Evolutionary conservation across 2,888 invertebrate species (phyloP).

Genomic region (Conomelus anceps): DNA sequence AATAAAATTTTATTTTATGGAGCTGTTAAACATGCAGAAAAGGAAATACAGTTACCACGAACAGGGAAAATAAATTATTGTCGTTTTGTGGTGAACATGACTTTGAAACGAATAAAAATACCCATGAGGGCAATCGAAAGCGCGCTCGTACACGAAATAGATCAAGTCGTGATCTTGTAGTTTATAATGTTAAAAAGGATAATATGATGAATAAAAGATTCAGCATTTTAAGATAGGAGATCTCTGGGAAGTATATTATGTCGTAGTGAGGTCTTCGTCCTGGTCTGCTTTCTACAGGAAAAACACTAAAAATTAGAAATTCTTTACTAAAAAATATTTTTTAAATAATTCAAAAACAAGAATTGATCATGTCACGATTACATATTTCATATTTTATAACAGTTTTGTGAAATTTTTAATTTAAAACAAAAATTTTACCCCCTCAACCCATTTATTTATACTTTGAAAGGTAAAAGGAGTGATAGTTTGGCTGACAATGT

Average conservation of each 20-base stretch:
- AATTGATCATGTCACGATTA: too few species aligned
- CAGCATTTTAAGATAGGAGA: neutral
- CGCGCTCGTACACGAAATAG: neutral
- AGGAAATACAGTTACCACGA: neutral
- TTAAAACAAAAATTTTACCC: too few species aligned
- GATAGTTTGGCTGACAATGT: too few species aligned
- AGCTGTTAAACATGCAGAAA: neutral
- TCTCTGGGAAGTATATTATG: neutral
- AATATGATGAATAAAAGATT: neutral
- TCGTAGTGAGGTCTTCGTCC: neutral
- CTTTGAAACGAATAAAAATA: neutral
- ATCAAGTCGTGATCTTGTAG: neutral
- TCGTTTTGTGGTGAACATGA: neutral
- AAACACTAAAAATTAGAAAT: neutral
- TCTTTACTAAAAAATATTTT: too few species aligned
- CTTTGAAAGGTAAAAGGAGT: too few species aligned
- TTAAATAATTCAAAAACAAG: too few species aligned
- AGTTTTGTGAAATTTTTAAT: too few species aligned
- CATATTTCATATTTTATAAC: too few species aligned
- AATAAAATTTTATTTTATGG: neutral
- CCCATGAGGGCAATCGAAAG: neutral
- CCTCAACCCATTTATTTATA: too few species aligned
- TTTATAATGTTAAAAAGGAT: neutral
- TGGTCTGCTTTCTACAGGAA: neutral
- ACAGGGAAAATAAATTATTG: neutral